These are phyloP conservation scores for Macrotrachela quadricornifera DNA, from an alignment of 1,140 invertebrate genomes.

Conservation along the genomic window DNA sequence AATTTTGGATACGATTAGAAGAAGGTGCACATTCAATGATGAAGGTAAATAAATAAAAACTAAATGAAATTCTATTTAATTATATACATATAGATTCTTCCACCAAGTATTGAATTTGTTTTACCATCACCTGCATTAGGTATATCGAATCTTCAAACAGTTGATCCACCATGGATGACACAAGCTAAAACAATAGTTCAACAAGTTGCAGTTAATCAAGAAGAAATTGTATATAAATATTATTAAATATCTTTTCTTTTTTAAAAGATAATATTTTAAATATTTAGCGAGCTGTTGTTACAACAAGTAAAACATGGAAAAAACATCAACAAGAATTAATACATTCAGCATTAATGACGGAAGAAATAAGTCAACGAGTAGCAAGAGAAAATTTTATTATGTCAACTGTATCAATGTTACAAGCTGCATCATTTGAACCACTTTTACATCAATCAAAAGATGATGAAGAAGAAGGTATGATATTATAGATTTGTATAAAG, in stretches of 20 bases:
- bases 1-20: constrained; percentile 96
- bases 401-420: constrained; percentile 66
- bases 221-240: constrained; percentile 61
- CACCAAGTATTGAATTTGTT: constrained; percentile 93
- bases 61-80: background rate
- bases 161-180: constrained; percentile 96
- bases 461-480: constrained; percentile 28
- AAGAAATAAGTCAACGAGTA: constrained; percentile 75
- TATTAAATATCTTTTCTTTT: too few relatives aligned
- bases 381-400: constrained; percentile 86
- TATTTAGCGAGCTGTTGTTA: constrained; percentile 66
- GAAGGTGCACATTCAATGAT: constrained; percentile 78
- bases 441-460: constrained; percentile 47
- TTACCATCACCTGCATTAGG: constrained; percentile 94
- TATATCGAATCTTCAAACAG: constrained; percentile 37
- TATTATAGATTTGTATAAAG: background rate
- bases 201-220: constrained; percentile 90
- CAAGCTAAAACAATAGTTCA: constrained; percentile 92
- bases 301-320: constrained; percentile 87
- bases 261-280: constrained; percentile 8
- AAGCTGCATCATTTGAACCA: constrained; percentile 79
- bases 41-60: constrained; percentile 37
- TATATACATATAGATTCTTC: constrained; percentile 43
- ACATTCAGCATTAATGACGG: constrained; percentile 70
- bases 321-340: constrained; percentile 97